These are phyloP conservation scores for Cephus pulcher DNA, from an alignment of 2,888 invertebrate genomes.

Conservation along the genomic window DNA sequence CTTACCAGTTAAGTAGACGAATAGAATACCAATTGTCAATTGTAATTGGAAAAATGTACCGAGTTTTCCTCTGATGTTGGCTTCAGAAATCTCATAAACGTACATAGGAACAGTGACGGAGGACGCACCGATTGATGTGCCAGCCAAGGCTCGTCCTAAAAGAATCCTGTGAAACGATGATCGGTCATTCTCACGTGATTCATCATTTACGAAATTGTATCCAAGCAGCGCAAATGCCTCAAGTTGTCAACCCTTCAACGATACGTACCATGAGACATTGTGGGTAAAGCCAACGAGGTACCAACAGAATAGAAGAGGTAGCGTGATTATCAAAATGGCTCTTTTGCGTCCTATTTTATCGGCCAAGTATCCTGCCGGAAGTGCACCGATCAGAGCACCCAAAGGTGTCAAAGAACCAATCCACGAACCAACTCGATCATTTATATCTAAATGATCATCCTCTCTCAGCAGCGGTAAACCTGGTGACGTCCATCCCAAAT, in stretches of 20 bases:
- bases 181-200: not conserved
- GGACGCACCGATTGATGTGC: conserved; percentile 73
- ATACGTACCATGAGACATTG: conserved; percentile 27
- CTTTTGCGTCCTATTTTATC: conserved; percentile 43
- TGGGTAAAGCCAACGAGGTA: conserved; percentile 35
- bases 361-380: conserved; percentile 39
- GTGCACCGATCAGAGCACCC: conserved; percentile 46
- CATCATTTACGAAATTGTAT: not conserved
- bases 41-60: conserved; percentile 78
- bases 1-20: conserved; percentile 67
- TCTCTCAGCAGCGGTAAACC: conserved; percentile 64
- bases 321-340: conserved; percentile 41
- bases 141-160: conserved; percentile 72
- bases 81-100: conserved; percentile 75
- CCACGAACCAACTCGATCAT: conserved; percentile 39
- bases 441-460: conserved; percentile 31
- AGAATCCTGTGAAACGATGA: conserved; percentile 57
- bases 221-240: not conserved
- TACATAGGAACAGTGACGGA: conserved; percentile 77
- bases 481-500: conserved; percentile 73
- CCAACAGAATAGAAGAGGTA: conserved; percentile 46
- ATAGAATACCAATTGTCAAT: conserved; percentile 74
- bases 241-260: not conserved
- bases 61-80: conserved; percentile 72
- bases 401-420: conserved; percentile 49